A percentile compares a stretch with the other conserved stretches of the same genome.
phyloP scores from a whole-genome alignment of 2,113 vertebrate genomes.

The Semicossyphus pulcher region DNA sequence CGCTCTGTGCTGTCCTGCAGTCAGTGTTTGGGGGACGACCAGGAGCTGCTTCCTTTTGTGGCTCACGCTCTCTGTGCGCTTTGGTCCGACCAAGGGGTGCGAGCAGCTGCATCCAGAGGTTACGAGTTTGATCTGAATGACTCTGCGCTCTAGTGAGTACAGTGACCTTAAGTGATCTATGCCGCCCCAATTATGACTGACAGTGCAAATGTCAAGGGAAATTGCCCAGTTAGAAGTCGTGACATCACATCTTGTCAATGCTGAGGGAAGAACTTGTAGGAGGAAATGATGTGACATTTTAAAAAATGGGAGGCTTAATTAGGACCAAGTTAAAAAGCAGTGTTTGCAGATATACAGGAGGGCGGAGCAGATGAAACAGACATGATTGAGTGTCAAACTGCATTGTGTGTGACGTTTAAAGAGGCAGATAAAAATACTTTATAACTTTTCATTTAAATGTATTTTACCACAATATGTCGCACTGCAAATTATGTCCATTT shows the following conservation, averaged over 20 bases:
- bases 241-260: constrained; percentile 16
- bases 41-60: constrained; percentile 80
- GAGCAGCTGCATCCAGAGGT: constrained; percentile 76
- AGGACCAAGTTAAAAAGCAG: constrained; percentile 19
- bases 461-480: neutral
- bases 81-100: constrained; percentile 83
- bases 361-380: constrained; percentile 11
- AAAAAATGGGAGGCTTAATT: constrained; percentile 56
- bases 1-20: constrained; percentile 80
- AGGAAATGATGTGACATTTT: constrained; percentile 68
- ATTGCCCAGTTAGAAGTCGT: constrained; percentile 21
- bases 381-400: too few relatives aligned
- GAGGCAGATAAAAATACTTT: too few relatives aligned
- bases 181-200: constrained; percentile 13
- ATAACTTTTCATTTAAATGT: too few relatives aligned
- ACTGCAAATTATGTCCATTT: neutral
- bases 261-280: constrained; percentile 17
- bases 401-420: too few relatives aligned
- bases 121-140: constrained; percentile 84
- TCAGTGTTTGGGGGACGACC: constrained; percentile 81
- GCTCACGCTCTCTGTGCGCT: constrained; percentile 79
- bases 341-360: constrained; percentile 33
- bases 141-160: constrained; percentile 86
- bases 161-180: constrained; percentile 9
- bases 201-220: constrained; percentile 53